These are phyloP conservation scores for Lonchura striata DNA, from an alignment of 2,113 vertebrate species.

Conservation along the genomic window DNA sequence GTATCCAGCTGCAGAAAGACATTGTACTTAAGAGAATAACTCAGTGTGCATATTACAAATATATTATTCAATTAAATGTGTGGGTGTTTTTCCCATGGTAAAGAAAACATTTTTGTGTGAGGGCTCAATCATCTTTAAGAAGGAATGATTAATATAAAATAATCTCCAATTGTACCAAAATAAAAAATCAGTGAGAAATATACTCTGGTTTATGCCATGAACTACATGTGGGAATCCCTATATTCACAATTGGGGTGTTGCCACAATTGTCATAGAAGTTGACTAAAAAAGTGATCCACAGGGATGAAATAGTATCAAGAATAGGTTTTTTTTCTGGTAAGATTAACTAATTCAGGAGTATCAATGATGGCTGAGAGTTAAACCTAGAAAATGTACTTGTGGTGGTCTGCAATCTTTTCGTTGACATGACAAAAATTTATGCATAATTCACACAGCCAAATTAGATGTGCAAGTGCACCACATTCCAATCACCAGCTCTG, in stretches of 20 bases:
- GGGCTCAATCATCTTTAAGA: neutral
- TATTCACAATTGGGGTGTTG: rapidly evolving
- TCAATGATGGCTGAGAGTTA: neutral
- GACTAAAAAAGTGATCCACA: neutral
- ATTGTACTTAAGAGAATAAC: neutral
- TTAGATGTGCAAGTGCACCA: neutral
- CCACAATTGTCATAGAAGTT: neutral
- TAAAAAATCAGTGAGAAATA: neutral
- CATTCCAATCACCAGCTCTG: neutral
- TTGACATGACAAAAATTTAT: neutral
- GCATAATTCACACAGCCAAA: neutral
- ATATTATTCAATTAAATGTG: neutral
- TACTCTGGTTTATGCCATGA: neutral
- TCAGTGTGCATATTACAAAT: neutral
- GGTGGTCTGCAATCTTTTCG: neutral
- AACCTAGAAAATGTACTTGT: neutral
- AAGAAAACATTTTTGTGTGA: neutral
- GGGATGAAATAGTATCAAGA: neutral
- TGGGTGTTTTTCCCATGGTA: neutral
- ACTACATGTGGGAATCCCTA: neutral
- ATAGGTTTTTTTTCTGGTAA: neutral
- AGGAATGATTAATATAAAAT: neutral
- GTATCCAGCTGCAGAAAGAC: neutral
- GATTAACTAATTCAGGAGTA: neutral
- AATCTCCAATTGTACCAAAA: neutral